Evolutionary conservation across 2,797 vertebrate species (phyloP).

Genomic region (Distichodus sexfasciatus): DNA sequence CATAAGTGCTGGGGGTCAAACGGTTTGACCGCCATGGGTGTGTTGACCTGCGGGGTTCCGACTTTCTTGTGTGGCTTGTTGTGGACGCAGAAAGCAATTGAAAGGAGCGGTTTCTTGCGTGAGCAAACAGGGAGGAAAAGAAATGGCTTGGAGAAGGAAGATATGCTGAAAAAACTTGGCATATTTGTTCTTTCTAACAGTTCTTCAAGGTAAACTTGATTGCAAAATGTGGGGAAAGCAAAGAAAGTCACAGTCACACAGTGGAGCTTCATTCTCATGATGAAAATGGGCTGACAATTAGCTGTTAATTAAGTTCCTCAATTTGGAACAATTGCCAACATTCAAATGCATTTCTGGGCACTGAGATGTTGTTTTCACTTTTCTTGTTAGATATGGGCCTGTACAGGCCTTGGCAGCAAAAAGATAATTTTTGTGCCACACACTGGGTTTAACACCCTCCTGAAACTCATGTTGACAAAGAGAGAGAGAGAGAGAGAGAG

Average conservation of each 20-base stretch:
- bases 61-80: background rate
- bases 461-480: no score
- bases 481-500: no score
- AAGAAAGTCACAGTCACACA: background rate
- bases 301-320: background rate
- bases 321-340: background rate
- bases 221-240: background rate
- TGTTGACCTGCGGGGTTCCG: conserved; percentile 18
- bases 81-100: background rate
- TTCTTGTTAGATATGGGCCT: background rate
- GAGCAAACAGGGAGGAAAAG: background rate
- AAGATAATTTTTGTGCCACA: background rate
- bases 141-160: background rate
- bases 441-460: no score
- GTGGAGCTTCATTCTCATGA: background rate
- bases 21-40: background rate
- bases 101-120: background rate
- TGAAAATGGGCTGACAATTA: background rate
- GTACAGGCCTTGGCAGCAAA: background rate
- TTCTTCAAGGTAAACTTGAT: background rate
- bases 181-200: background rate
- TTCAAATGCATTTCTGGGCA: background rate
- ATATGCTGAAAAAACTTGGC: background rate
- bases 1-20: background rate
- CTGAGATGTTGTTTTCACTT: background rate